A percentile compares a stretch with the other conserved stretches of the same genome.
phyloP scores from a whole-genome alignment of 2,113 vertebrate genomes.

The Cyphomyrus discorhynchus region DNA sequence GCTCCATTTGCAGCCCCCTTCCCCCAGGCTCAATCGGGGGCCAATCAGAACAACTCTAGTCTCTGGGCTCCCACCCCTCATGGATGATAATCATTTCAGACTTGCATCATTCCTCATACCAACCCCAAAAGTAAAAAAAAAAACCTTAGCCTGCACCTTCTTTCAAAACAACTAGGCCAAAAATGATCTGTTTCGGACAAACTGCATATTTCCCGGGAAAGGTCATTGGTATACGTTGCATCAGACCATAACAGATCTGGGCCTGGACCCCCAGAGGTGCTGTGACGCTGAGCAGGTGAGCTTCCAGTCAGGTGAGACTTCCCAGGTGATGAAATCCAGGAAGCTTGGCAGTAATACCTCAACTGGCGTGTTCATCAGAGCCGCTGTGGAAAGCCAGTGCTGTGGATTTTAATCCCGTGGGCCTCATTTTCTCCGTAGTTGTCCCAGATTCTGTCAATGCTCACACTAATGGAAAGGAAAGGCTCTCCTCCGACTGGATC shows the following conservation, averaged over 20 bases:
- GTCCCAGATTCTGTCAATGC: neutral
- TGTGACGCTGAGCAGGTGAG: neutral
- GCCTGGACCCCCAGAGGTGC: neutral
- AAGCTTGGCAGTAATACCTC: neutral
- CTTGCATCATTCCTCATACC: constrained; percentile 61
- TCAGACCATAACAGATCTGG: neutral
- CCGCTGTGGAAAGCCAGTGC: neutral
- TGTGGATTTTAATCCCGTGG: neutral
- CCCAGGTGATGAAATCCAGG: constrained; percentile 5
- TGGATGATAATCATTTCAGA: constrained; percentile 60
- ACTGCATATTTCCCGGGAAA: neutral
- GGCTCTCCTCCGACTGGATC: neutral
- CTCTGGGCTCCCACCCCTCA: constrained; percentile 43
- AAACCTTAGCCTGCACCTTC: constrained; percentile 39
- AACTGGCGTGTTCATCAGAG: neutral
- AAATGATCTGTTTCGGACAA: constrained; percentile 41
- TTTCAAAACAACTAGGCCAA: constrained; percentile 47
- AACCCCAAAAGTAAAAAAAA: constrained; percentile 24
- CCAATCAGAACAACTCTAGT: neutral
- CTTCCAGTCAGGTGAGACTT: constrained; percentile 1
- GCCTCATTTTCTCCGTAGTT: constrained; percentile 5
- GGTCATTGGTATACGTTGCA: neutral
- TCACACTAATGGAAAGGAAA: neutral
- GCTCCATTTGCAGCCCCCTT: constrained; percentile 60
- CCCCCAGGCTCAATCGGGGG: constrained; percentile 17